Conservation (phyloP, 2,888 invertebrate species). For the Morpho helenor region DNA sequence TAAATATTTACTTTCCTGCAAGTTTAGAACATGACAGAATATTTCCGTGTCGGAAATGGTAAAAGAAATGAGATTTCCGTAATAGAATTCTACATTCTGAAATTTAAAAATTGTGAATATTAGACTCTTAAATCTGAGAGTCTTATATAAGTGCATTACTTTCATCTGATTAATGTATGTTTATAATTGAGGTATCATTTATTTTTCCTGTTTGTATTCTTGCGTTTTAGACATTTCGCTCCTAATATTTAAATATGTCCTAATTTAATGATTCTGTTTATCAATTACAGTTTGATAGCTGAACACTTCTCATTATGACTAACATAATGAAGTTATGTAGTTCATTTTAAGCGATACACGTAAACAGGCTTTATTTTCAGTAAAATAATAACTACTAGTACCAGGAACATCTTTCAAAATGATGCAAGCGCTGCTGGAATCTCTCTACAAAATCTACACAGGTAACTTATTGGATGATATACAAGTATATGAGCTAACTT, state of each 20-base stretch:
- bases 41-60: too few relatives aligned
- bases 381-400: constrained; percentile 40
- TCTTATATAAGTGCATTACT: too few relatives aligned
- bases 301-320: constrained; percentile 51
- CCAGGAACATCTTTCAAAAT: constrained; percentile 48
- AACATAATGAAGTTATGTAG: constrained; percentile 45
- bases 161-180: too few relatives aligned
- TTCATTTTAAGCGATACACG: constrained; percentile 23
- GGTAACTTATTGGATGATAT: constrained; percentile 39
- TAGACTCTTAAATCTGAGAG: too few relatives aligned
- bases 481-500: too few relatives aligned
- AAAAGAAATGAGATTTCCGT: too few relatives aligned
- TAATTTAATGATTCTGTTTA: background rate
- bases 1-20: too few relatives aligned
- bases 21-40: too few relatives aligned
- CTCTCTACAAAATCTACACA: constrained; percentile 69
- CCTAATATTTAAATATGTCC: too few relatives aligned
- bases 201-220: constrained; percentile 7
- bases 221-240: constrained; percentile 3
- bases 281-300: constrained; percentile 24
- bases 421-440: constrained; percentile 74
- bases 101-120: too few relatives aligned
- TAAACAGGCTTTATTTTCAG: constrained; percentile 7
- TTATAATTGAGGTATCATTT: too few relatives aligned
- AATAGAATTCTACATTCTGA: too few relatives aligned